A percentile compares a stretch with the other conserved stretches of the same genome.
phyloP scores from a whole-genome alignment of 2,888 invertebrate species.

The Griposia aprilina region DNA sequence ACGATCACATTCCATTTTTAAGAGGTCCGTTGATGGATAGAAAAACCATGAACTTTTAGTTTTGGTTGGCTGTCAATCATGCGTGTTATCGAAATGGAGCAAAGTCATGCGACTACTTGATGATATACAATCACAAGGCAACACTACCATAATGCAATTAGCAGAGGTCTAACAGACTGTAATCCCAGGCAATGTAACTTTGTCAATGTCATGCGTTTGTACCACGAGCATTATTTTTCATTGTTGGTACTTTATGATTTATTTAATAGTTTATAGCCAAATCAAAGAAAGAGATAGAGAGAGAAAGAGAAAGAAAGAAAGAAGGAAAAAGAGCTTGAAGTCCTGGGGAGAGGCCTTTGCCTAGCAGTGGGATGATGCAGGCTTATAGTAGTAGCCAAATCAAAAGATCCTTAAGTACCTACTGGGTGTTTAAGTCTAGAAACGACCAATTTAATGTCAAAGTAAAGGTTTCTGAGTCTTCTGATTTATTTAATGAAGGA shows the following conservation, averaged over 20 bases:
- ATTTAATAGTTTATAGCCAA: background rate
- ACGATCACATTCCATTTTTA: constrained; percentile 72
- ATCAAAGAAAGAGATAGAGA: no score
- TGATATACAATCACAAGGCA: background rate
- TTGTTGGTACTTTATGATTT: background rate
- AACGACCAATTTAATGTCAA: background rate
- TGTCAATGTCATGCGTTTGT: background rate
- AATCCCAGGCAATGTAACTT: background rate
- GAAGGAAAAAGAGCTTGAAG: no score
- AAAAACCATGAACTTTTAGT: constrained; percentile 54
- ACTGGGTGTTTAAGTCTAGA: background rate
- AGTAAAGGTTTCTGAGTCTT: no score
- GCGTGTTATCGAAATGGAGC: constrained; percentile 10
- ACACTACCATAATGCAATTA: background rate
- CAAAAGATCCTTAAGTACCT: background rate
- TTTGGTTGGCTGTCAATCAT: constrained; percentile 47
- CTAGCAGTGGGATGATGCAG: no score
- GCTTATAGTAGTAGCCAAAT: no score
- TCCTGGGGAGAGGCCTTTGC: no score
- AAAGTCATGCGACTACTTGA: constrained; percentile 7
- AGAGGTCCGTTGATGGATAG: constrained; percentile 54
- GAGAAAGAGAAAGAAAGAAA: no score
- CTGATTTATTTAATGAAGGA: background rate
- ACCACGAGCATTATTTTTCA: background rate
- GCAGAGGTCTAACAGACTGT: background rate